These are phyloP conservation scores for Poecilia wingei DNA, from an alignment of 2,797 vertebrate genomes.

Conservation along the genomic window DNA sequence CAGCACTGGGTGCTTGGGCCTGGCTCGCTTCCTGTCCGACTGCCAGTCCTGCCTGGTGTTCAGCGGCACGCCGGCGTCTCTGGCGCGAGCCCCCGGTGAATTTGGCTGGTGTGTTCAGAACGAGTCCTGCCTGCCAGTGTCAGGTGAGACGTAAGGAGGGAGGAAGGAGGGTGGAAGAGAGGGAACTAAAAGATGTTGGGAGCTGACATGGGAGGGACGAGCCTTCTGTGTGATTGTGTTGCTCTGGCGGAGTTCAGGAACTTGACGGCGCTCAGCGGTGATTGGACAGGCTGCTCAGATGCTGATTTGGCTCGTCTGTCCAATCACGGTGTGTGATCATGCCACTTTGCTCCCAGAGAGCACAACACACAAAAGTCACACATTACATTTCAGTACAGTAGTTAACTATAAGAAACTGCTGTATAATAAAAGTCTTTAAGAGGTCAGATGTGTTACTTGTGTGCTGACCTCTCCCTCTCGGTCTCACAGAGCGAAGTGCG, in stretches of 20 bases:
- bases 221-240: constrained; percentile 50
- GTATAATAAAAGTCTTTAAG: constrained; percentile 53
- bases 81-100: constrained; percentile 85
- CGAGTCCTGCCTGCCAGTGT: constrained; percentile 89
- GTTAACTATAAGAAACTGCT: constrained; percentile 48
- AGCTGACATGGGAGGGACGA: constrained; percentile 61
- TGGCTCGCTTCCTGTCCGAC: constrained; percentile 89
- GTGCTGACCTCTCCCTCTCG: constrained; percentile 79
- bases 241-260: constrained; percentile 50
- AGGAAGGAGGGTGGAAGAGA: constrained; percentile 63
- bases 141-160: constrained; percentile 84
- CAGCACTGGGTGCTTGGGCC: constrained; percentile 88
- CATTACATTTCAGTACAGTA: constrained; percentile 47
- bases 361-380: constrained; percentile 45
- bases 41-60: constrained; percentile 93
- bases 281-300: constrained; percentile 54
- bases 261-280: constrained; percentile 40
- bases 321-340: constrained; percentile 33
- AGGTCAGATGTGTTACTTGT: constrained; percentile 73
- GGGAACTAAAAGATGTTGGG: constrained; percentile 45
- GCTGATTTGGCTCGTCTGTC: constrained; percentile 44
- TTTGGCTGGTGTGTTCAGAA: constrained; percentile 96
- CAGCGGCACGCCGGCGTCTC: constrained; percentile 80
- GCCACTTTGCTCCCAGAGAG: constrained; percentile 49
- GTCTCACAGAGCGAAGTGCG: constrained; percentile 85